Evolutionary conservation across 2,797 vertebrate species (phyloP).

Genomic region (Sebastes hubbsi): DNA sequence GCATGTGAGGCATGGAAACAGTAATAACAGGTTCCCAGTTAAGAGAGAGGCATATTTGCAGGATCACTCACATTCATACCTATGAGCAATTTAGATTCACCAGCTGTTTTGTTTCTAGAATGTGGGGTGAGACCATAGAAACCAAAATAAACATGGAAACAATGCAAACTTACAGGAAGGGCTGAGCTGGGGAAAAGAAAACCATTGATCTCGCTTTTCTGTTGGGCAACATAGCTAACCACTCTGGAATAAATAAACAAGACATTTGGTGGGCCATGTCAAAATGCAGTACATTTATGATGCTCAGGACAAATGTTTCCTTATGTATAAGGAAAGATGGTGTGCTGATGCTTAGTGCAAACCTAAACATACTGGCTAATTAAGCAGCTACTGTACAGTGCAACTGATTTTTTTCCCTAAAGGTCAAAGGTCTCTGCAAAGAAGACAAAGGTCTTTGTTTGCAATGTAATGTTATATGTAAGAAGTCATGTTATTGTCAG

Average conservation of each 20-base stretch:
- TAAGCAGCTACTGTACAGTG: neutral
- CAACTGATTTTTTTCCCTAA: neutral
- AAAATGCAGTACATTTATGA: neutral
- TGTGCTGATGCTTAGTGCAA: neutral
- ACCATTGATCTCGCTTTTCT: neutral
- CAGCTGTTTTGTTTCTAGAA: neutral
- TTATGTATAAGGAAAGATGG: neutral
- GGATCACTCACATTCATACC: neutral
- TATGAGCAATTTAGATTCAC: neutral
- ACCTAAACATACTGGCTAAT: neutral
- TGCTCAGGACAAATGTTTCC: neutral
- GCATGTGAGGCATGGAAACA: neutral
- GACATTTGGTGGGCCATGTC: neutral
- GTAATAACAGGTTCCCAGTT: neutral
- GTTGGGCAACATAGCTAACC: neutral
- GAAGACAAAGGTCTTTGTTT: neutral
- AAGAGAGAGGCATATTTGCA: neutral
- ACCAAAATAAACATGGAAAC: slow-evolving; percentile 4
- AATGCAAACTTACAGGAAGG: slow-evolving; percentile 25
- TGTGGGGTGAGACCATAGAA: neutral
- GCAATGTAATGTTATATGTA: neutral
- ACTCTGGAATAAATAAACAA: neutral
- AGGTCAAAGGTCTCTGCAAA: neutral
- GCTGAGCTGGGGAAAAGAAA: neutral
- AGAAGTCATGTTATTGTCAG: neutral